Conservation (phyloP, 2,113 vertebrate species). For the Pseudonaja textilis region DNA sequence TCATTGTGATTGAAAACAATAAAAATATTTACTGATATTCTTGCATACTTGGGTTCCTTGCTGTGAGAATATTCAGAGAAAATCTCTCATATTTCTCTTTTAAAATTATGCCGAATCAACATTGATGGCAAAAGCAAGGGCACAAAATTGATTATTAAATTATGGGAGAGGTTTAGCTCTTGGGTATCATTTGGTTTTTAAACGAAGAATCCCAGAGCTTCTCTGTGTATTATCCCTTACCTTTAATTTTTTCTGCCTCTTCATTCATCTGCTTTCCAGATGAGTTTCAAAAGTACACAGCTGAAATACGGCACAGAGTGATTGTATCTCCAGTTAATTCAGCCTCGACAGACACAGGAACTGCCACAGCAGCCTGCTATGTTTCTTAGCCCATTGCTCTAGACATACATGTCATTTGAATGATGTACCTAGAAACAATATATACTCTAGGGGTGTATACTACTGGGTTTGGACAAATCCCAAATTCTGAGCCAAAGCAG, state of each 20-base stretch:
- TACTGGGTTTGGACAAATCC: not conserved
- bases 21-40: not conserved
- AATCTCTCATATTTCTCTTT: slow-evolving; percentile 38
- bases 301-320: slow-evolving; percentile 60
- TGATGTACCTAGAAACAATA: not conserved
- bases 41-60: not conserved
- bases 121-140: slow-evolving; percentile 45
- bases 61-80: not conserved
- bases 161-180: slow-evolving; percentile 48
- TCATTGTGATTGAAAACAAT: not conserved
- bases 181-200: slow-evolving; percentile 42
- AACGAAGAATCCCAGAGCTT: slow-evolving; percentile 52
- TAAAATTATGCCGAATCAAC: slow-evolving; percentile 43
- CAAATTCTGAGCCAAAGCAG: not conserved
- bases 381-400: slow-evolving; percentile 57
- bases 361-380: slow-evolving; percentile 64
- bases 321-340: slow-evolving; percentile 63
- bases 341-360: slow-evolving; percentile 64
- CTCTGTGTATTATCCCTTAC: slow-evolving; percentile 54
- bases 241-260: slow-evolving; percentile 57
- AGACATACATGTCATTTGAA: slow-evolving; percentile 33
- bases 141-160: slow-evolving; percentile 51
- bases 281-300: slow-evolving; percentile 59
- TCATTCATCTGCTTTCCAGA: slow-evolving; percentile 64
- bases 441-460: not conserved